Base-by-base conservation (phyloP, 2,113 vertebrate genomes). In the Myotis brandtii region DNA sequence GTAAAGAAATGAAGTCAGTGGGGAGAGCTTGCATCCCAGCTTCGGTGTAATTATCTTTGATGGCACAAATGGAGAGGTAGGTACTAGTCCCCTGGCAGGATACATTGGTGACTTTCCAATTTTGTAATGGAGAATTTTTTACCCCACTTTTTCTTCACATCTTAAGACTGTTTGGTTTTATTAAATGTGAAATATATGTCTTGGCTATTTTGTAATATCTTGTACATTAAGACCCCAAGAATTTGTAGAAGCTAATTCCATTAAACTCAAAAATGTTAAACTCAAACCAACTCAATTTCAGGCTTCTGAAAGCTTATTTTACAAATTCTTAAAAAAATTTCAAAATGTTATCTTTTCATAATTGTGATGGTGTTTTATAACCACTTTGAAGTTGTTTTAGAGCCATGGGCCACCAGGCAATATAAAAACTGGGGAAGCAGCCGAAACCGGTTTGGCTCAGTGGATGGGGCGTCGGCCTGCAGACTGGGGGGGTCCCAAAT, bases 1-100 rank as follows among this genome's bases (percentile, higher is more conserved):
- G 83, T 79, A 79, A 54, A 88, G 81, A 93, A 87, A 93, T 89
- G 86, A 95, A 95, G 81, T 83, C 92, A 80, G 12, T 32, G 6
- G 91, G 79, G 86, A 94, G 50, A 79, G 12, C 4, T 11, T 3
- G 48, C 81, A 72, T 59, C 23, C 66, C 81, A 52, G 70, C 18
- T 18, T 75, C 0, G 14, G 80, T 52, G 43, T 70, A 77, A 69
- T 97, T 92, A 81, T 43, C 84, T 93, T 59, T 4, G 75, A 40
- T 66, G 92, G 67, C 3, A 0, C 67, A 91, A 72, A 17, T 37
- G 46, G 50, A 52, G 56, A 84, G 72, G 9, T 0, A 46, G 84
- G 14, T 43, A 18, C 32, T 54, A 25, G 59, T 96, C 66, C 90
- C 91, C 90, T 73, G 43, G 72, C 0, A 9, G 86, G 72, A 52